Conservation (phyloP, 2,888 invertebrate species). For the Eubasilissa splendida region DNA sequence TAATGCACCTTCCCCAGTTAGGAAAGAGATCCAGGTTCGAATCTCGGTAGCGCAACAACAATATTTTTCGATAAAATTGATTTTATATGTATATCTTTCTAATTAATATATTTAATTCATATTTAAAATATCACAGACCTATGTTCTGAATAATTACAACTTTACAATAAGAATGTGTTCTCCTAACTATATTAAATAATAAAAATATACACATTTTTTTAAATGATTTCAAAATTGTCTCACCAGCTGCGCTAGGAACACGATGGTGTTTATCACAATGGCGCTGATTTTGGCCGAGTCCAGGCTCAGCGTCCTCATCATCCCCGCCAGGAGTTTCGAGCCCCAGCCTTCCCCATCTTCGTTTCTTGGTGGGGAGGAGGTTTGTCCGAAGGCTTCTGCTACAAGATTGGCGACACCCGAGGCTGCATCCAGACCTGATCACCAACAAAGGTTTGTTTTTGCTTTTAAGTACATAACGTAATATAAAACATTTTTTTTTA, state of each 20-base stretch:
- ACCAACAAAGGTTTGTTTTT: background rate
- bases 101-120: too few species aligned
- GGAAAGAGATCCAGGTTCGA: too few species aligned
- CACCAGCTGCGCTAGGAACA: slow-evolving; percentile 89
- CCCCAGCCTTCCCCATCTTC: slow-evolving; percentile 62
- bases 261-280: slow-evolving; percentile 85
- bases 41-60: too few species aligned
- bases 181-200: too few species aligned
- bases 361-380: slow-evolving; percentile 51
- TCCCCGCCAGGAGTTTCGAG: slow-evolving; percentile 64
- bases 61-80: too few species aligned
- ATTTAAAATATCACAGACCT: too few species aligned
- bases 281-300: slow-evolving; percentile 85
- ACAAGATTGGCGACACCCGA: slow-evolving; percentile 77
- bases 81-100: too few species aligned
- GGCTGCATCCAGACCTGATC: slow-evolving; percentile 66
- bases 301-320: slow-evolving; percentile 82
- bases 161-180: too few species aligned
- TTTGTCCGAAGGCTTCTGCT: slow-evolving; percentile 70
- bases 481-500: too few species aligned
- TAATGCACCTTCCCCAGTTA: too few species aligned
- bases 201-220: background rate
- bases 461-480: too few species aligned
- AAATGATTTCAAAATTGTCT: slow-evolving; percentile 60
- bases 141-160: too few species aligned